Conservation (phyloP, 2,888 invertebrate genomes). For the Plagodis pulveraria region DNA sequence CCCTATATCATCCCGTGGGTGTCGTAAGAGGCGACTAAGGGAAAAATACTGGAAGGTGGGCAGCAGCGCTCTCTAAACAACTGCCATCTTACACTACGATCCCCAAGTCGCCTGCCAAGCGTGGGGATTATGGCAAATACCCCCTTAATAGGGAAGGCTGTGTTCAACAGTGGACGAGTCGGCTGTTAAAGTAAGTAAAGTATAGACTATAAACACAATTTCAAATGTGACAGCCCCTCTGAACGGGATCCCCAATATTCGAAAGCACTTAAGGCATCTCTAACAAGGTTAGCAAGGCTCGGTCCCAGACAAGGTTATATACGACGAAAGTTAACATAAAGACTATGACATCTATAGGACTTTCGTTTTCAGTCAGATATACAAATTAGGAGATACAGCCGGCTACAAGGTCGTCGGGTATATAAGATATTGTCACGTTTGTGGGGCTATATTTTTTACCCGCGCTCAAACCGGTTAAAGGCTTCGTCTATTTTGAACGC, state of each 20-base stretch:
- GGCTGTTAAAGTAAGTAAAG: too few species aligned
- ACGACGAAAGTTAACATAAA: constrained; percentile 35
- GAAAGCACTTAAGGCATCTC: constrained; percentile 5
- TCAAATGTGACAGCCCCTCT: not conserved
- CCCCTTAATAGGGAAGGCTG: too few species aligned
- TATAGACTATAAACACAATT: too few species aligned
- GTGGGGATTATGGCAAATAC: too few species aligned
- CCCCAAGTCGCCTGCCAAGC: too few species aligned
- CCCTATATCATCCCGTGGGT: too few species aligned
- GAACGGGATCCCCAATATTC: not conserved
- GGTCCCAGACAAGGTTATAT: constrained; percentile 29
- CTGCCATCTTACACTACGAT: too few species aligned
- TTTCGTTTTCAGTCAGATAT: constrained; percentile 50
- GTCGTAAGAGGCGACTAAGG: too few species aligned
- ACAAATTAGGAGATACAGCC: constrained; percentile 38
- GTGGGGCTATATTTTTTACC: constrained; percentile 40
- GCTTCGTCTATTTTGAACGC: constrained; percentile 25
- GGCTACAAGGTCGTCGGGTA: constrained; percentile 57
- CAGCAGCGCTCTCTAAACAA: too few species aligned
- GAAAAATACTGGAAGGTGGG: too few species aligned
- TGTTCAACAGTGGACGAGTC: too few species aligned
- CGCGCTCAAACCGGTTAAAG: constrained; percentile 47
- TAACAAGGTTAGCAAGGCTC: not conserved
- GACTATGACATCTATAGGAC: constrained; percentile 31
- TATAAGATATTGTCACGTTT: constrained; percentile 50